Base-by-base conservation (phyloP, 1,140 invertebrate genomes). In the Periplaneta americana region DNA sequence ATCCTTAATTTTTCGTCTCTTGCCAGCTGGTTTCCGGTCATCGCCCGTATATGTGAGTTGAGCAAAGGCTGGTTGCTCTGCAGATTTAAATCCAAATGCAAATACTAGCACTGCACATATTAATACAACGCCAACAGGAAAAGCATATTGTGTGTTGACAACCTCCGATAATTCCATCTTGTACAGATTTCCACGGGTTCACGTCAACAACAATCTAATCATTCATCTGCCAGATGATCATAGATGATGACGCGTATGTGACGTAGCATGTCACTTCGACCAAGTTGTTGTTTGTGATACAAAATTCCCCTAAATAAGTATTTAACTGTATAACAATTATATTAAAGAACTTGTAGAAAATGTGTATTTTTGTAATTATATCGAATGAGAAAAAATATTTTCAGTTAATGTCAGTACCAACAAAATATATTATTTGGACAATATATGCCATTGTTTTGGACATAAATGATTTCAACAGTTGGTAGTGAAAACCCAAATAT, bases 41-140 rank as follows among this genome's bases (percentile, higher is more conserved):
- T 92, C 92, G 75, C 35, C 82, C 34, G 89, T 86, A 80, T 90
- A 86, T 9, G 92, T 90, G 39, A 94, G 88, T 85, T 94, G 93
- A 84, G 92, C 91, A 85, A 94, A 94, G 83, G 92, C 91, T 84
- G 93, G 93, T 87, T 93, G 92, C 86, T 94, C 92, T 78, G 93
- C 91, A 83, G 92, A 91, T 88, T 93, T 92, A 87, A 95, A 94
- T 80, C 93, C 93, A 86, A 94, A 94, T 80, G 90, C 91, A 88
- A 93, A 94, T 84, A 94, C 92, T 81, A 94, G 88, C 79, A 93
- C 88, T 82, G 92, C 92, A 82, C 82, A 86, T 74, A 86, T 79
- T 84, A 94, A 88, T 84, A 93, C 92, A 86, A 93, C 89, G 82
- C 91, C 91, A 81, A 93, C 92, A 84, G 92, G 92, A 83, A 93